Conservation (phyloP, 35 echinoderm and acorn worm species). For the Lytechinus variegatus region DNA sequence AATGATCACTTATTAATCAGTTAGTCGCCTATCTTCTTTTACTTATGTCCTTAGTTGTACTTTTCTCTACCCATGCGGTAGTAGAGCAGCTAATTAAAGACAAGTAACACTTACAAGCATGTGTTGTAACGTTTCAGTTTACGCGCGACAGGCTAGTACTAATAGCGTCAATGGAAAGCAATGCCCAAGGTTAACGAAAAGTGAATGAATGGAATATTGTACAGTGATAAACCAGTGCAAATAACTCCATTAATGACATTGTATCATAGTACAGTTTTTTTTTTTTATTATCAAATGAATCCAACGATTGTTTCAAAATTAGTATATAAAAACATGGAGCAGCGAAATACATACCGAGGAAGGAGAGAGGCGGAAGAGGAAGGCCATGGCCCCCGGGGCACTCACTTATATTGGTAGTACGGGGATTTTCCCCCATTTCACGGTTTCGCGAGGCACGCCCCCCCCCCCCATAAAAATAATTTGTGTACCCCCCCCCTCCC, state of each 20-base stretch:
- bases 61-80: not conserved
- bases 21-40: not conserved
- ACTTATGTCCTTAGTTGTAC: constrained; percentile 31
- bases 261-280: not conserved
- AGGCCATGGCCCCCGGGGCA: too few relatives aligned
- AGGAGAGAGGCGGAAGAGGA: too few relatives aligned
- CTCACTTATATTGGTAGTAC: too few relatives aligned
- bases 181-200: not conserved
- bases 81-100: not conserved
- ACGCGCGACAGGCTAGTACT: not conserved
- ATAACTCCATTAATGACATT: not conserved
- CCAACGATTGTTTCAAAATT: not conserved
- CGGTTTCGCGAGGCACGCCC: too few relatives aligned
- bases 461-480: too few relatives aligned
- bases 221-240: not conserved
- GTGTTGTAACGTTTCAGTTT: not conserved
- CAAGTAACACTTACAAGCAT: not conserved
- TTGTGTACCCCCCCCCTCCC: too few relatives aligned
- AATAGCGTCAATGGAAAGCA: not conserved
- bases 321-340: not conserved
- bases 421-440: too few relatives aligned
- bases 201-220: not conserved
- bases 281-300: not conserved
- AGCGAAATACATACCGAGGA: too few relatives aligned
- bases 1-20: not conserved